Percentiles rank a stretch among this genome's conserved stretches.
Evolutionary conservation across 2,113 vertebrate genomes (phyloP).

Genomic region (Stomatorhinus ivindoensis): DNA sequence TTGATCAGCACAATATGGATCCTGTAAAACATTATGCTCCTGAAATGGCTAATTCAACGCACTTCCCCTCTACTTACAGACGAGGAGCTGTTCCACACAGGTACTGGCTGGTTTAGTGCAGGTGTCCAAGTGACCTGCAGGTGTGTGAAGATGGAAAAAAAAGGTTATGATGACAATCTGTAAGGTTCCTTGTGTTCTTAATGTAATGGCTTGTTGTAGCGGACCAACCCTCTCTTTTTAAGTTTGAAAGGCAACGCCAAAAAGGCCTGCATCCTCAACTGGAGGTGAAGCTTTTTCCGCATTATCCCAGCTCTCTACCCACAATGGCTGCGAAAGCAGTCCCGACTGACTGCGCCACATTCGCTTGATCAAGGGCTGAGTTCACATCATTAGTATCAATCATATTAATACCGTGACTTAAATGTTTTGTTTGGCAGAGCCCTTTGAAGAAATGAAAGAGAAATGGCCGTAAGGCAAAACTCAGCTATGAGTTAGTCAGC

Average conservation of each 20-base stretch:
- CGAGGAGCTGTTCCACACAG: background rate
- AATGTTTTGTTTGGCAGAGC: background rate
- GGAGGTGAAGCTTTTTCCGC: background rate
- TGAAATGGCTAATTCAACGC: background rate
- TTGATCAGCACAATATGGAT: background rate
- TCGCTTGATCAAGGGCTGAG: background rate
- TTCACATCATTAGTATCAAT: constrained; percentile 11
- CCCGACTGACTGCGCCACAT: background rate
- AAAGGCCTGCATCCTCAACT: background rate
- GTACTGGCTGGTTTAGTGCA: background rate
- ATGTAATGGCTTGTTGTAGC: background rate
- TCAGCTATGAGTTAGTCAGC: background rate
- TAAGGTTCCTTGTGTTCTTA: background rate
- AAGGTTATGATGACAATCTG: background rate
- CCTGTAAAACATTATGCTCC: background rate
- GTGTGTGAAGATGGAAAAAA: background rate
- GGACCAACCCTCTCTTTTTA: background rate
- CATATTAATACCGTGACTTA: background rate
- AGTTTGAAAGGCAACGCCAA: background rate
- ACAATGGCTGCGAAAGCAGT: background rate
- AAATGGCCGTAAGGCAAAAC: background rate
- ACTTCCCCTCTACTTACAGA: background rate
- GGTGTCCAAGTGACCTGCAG: background rate
- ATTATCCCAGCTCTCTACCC: background rate
- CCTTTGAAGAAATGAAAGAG: constrained; percentile 4